Evolutionary conservation across 1,140 invertebrate genomes (phyloP).

Genomic region (Pseudachorutes palmiensis): DNA sequence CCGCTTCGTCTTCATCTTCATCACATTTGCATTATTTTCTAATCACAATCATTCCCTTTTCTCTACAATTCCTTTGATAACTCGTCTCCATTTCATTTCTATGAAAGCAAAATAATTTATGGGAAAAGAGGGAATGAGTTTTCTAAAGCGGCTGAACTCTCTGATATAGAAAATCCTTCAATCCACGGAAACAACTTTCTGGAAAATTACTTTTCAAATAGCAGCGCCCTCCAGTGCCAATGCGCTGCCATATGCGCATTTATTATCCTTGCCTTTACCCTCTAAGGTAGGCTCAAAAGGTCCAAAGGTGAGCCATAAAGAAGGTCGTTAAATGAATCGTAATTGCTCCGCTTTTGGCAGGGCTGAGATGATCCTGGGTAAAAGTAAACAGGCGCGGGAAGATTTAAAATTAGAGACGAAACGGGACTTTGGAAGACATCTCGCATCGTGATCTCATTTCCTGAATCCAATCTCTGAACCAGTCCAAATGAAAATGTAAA

Average conservation of each 20-base stretch:
- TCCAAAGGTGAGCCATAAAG: constrained; percentile 2
- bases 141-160: too few relatives aligned
- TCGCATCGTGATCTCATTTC: background rate
- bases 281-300: too few relatives aligned
- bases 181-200: too few relatives aligned
- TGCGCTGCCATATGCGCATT: too few relatives aligned
- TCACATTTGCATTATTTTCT: constrained; percentile 1
- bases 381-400: background rate
- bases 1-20: background rate
- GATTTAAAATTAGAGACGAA: background rate
- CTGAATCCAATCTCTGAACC: constrained; percentile 5
- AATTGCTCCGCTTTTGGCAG: constrained; percentile 11
- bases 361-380: background rate
- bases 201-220: too few relatives aligned
- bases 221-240: too few relatives aligned
- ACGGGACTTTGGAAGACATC: too few relatives aligned
- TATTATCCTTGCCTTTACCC: background rate
- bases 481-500: background rate
- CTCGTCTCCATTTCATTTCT: too few relatives aligned
- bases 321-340: constrained; percentile 9
- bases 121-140: too few relatives aligned
- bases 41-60: background rate
- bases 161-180: too few relatives aligned
- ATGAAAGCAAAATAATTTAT: too few relatives aligned
- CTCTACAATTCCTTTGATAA: too few relatives aligned